Conservation (phyloP, 2,888 invertebrate species). For the Drosophila bunnanda region DNA sequence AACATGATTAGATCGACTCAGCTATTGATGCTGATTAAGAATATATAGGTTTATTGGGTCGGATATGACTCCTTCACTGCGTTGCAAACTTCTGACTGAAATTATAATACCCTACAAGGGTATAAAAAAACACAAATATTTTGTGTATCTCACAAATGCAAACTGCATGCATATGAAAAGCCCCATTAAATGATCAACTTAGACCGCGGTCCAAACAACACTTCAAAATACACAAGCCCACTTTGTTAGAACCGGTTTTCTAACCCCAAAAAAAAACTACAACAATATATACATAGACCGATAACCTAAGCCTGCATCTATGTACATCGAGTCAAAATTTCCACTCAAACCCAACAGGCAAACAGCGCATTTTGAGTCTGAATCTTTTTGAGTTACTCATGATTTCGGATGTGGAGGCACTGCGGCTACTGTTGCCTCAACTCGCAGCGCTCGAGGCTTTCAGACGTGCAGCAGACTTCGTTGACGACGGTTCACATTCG, state of each 20-base stretch:
- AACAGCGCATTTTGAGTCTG: constrained; percentile 5
- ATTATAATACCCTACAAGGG: too few species aligned
- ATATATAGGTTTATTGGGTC: too few species aligned
- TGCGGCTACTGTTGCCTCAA: background rate
- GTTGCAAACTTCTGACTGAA: too few species aligned
- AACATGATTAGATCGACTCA: too few species aligned
- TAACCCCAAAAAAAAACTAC: constrained; percentile 17
- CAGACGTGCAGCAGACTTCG: constrained; percentile 74
- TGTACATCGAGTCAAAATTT: constrained; percentile 2
- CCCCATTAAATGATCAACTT: constrained; percentile 23
- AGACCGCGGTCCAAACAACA: constrained; percentile 13
- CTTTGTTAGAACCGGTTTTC: constrained; percentile 19
- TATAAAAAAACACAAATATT: background rate
- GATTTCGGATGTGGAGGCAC: background rate
- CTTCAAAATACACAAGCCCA: background rate
- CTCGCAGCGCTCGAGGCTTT: constrained; percentile 32
- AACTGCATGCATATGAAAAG: constrained; percentile 19
- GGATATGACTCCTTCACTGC: too few species aligned
- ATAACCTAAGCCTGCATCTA: constrained; percentile 6
- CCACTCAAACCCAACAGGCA: constrained; percentile 49
- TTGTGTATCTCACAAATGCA: constrained; percentile 6
- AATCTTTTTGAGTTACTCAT: background rate
- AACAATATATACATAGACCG: background rate
- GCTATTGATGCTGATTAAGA: too few species aligned
- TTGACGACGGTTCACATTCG: constrained; percentile 51